Percentiles rank a stretch among this genome's conserved stretches.
These are phyloP conservation scores for Aurelia aurita DNA, from an alignment of 30 jellyfish, hydroid and myxozoan genomes.

Conservation along the genomic window DNA sequence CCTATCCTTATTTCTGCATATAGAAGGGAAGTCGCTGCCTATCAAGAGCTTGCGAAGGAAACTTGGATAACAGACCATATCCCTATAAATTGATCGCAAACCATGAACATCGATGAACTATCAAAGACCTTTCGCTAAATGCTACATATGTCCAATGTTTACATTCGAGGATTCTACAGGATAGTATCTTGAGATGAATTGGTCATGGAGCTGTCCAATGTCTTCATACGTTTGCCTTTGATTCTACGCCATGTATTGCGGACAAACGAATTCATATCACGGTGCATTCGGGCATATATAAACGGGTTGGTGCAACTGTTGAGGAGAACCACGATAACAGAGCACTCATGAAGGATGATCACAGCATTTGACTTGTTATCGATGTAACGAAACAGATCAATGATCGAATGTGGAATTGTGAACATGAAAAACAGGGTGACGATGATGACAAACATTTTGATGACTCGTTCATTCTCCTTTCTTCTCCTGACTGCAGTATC, in stretches of 20 bases:
- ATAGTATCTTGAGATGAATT: too few species aligned
- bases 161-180: too few species aligned
- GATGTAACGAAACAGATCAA: conserved; percentile 71
- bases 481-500: conserved; percentile 65
- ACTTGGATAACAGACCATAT: too few species aligned
- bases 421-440: conserved; percentile 61
- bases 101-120: too few species aligned
- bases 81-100: too few species aligned
- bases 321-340: conserved; percentile 69
- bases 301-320: conserved; percentile 77
- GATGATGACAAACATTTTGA: conserved; percentile 58
- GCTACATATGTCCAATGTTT: too few species aligned
- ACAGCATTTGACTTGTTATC: conserved; percentile 70
- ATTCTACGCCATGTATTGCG: conserved; percentile 55
- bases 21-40: too few species aligned
- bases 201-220: too few species aligned
- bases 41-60: too few species aligned
- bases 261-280: conserved; percentile 56
- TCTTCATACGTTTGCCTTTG: conserved; percentile 36
- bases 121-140: too few species aligned
- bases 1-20: too few species aligned
- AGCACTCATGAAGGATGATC: conserved; percentile 55
- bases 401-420: conserved; percentile 74
- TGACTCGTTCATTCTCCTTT: conserved; percentile 52
- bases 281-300: conserved; percentile 73